Conservation (phyloP, 2,888 invertebrate genomes). For the Euzophera pinguis region DNA sequence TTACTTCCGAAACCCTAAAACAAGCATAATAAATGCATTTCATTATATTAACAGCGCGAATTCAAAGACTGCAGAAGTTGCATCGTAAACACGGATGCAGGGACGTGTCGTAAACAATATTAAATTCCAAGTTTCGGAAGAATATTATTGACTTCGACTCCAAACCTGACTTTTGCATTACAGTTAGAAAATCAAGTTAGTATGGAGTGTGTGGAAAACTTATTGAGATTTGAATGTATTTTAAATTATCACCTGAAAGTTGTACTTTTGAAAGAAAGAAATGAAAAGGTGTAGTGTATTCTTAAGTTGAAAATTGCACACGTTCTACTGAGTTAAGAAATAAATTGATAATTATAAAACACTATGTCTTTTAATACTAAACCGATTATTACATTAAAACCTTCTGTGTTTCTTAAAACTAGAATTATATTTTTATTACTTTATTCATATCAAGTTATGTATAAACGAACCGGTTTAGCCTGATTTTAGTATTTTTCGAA, state of each 20-base stretch:
- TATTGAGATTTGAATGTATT: not conserved
- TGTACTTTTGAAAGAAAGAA: no score
- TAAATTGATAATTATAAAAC: no score
- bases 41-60: conserved; percentile 2
- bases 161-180: conserved; percentile 59
- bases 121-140: conserved; percentile 55
- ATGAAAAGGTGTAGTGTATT: no score
- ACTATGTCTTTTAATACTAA: no score
- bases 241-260: not conserved
- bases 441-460: no score
- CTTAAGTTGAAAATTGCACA: no score
- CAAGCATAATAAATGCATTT: conserved; percentile 2
- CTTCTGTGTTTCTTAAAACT: no score
- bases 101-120: conserved; percentile 74
- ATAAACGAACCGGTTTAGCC: no score
- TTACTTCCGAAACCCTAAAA: not conserved
- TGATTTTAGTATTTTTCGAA: no score
- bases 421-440: no score
- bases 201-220: not conserved
- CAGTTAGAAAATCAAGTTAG: conserved; percentile 7
- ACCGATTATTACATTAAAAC: no score
- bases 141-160: conserved; percentile 60
- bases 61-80: not conserved
- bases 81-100: conserved; percentile 54
- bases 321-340: no score